Base-by-base conservation (phyloP, 2,797 vertebrate genomes). In the Syndactyla subalaris region DNA sequence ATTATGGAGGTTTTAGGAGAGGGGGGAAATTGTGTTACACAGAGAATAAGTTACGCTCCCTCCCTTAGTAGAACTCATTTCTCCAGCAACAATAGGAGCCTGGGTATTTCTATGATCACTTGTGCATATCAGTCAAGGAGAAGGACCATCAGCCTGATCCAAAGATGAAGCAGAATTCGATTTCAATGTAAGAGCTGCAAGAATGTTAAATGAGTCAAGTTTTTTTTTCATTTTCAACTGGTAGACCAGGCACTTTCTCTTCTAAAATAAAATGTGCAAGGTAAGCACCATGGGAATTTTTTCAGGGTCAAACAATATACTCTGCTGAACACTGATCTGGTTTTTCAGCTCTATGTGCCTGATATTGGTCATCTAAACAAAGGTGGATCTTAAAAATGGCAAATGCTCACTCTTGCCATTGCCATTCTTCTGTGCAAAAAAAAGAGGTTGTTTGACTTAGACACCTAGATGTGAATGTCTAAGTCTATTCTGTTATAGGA, bases 251-350 rank as follows among this genome's bases (percentile, higher is more conserved):
- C 3, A 41, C 3, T 86, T 20, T 49, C 1, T 51, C 41, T 86
- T 54, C 66, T 75, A 58, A 85, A 86, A 70, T 32, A 32, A 48
- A 88, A 52, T 0, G 0, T 4, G 7, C 20, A 51, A 48, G 16
- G 14, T 62, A 39, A 74, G 7, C 1, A 0, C n/a, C 34, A 27
- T 1, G 3, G 21, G 20, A 52, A 5, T 66, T 54, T 62, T 41
- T 59, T 14, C 19, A 45, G 46, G 11, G 8, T 13, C 7, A 49
- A 2, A 18, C 57, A 38, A 32, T 4, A 12, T 26, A 12, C 23
- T 59, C 45, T 82, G 55, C 46, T 73, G 48, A 67, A 51, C 16
- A 9, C 12, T 51, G 24, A 26, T 43, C 5, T 52, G 48, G 43
- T 20, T 76, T 65, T 22, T 39, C 57, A 80, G 57, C 34, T 52